Evolutionary conservation across 2,888 invertebrate genomes (phyloP).

Genomic region (Achlya flavicornis): DNA sequence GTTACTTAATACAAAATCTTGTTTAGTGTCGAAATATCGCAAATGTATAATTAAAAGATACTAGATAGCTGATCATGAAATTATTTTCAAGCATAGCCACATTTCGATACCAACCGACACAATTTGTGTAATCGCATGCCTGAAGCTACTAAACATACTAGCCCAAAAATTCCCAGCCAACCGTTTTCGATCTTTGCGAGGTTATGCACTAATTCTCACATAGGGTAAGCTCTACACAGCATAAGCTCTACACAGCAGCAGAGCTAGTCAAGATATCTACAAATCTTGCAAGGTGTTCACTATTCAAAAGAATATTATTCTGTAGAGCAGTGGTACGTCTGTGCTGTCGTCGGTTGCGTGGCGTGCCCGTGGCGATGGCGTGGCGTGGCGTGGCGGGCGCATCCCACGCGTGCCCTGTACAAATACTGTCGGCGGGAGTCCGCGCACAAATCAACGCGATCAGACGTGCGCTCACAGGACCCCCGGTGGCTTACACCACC

Average conservation of each 20-base stretch:
- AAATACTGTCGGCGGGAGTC: conserved; percentile 78
- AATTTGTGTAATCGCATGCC: conserved; percentile 1
- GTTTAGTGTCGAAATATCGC: not conserved
- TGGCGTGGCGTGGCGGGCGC: conserved; percentile 25
- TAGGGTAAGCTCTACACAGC: not conserved
- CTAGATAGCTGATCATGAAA: not conserved
- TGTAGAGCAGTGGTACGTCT: not conserved
- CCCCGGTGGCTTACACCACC: conserved; percentile 56
- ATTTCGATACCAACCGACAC: not conserved
- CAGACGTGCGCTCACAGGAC: conserved; percentile 60
- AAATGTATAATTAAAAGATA: not conserved
- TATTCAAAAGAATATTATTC: not conserved
- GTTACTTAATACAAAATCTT: conserved; percentile 10
- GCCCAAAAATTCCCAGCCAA: not conserved
- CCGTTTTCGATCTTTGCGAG: not conserved
- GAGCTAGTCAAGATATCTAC: not conserved
- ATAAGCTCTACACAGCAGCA: not conserved
- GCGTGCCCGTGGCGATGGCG: conserved; percentile 28
- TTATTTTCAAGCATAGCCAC: not conserved
- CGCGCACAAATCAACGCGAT: conserved; percentile 79
- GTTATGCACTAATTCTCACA: not conserved
- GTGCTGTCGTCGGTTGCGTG: conserved; percentile 23
- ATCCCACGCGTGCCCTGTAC: conserved; percentile 66
- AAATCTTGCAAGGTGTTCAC: conserved; percentile 6
- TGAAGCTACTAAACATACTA: not conserved